These are phyloP conservation scores for Craniophora ligustri DNA, from an alignment of 2,888 invertebrate genomes.

Conservation along the genomic window DNA sequence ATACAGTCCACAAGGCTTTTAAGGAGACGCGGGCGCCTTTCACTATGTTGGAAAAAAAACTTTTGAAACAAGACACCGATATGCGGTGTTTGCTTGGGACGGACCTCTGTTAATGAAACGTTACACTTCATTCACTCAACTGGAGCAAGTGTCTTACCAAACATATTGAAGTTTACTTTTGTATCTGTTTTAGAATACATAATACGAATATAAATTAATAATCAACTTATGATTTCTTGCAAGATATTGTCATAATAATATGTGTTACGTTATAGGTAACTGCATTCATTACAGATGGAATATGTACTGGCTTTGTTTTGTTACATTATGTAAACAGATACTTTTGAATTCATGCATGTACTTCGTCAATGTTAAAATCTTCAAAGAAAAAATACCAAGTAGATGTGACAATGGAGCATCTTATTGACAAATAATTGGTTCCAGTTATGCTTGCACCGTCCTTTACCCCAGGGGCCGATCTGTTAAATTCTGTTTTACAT, in stretches of 20 bases:
- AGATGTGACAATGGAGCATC: constrained; percentile 26
- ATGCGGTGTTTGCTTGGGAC: constrained; percentile 74
- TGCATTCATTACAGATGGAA: constrained; percentile 25
- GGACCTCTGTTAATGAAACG: constrained; percentile 79
- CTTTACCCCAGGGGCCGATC: constrained; percentile 76
- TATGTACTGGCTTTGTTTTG: constrained; percentile 34
- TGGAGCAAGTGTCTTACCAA: constrained; percentile 68
- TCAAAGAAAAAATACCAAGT: constrained; percentile 23
- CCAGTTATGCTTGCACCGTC: constrained; percentile 57
- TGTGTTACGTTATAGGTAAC: constrained; percentile 36
- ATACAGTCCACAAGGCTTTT: constrained; percentile 82
- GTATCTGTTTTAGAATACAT: constrained; percentile 35
- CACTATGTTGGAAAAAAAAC: constrained; percentile 76
- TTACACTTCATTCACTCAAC: constrained; percentile 81
- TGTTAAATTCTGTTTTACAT: constrained; percentile 70
- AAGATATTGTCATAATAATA: constrained; percentile 34
- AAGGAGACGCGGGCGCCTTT: constrained; percentile 83
- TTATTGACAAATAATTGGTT: constrained; percentile 55
- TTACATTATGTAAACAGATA: constrained; percentile 44
- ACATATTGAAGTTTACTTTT: constrained; percentile 56
- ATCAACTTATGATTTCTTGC: constrained; percentile 29
- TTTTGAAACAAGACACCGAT: constrained; percentile 83
- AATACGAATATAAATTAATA: constrained; percentile 35
- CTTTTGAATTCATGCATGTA: constrained; percentile 31
- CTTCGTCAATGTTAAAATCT: constrained; percentile 38